Conservation (phyloP, 2,888 invertebrate species). For the Steinernema hermaphroditum region DNA sequence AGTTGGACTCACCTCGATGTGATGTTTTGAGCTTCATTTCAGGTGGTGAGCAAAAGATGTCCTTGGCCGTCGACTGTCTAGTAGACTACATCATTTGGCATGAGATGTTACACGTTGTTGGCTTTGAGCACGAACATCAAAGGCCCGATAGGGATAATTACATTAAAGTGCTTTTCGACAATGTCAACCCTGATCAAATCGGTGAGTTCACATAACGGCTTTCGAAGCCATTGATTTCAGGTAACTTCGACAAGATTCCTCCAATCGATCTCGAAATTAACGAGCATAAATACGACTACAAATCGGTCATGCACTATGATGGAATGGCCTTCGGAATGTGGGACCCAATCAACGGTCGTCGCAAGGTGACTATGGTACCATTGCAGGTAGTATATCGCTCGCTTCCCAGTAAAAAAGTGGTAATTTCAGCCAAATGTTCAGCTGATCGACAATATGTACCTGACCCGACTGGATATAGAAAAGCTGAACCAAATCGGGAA, state of each 20-base stretch:
- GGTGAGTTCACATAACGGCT: conserved; percentile 35
- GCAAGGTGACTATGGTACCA: conserved; percentile 4
- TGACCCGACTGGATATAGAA: conserved; percentile 47
- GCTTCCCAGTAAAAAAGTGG: too few relatives aligned
- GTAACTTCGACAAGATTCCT: conserved; percentile 53
- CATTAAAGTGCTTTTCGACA: conserved; percentile 47
- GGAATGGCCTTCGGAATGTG: neutral
- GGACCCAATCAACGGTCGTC: neutral
- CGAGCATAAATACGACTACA: conserved; percentile 50
- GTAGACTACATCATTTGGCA: conserved; percentile 59
- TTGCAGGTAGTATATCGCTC: too few relatives aligned
- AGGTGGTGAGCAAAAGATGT: conserved; percentile 45
- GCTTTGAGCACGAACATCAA: conserved; percentile 38
- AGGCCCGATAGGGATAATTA: conserved; percentile 33
- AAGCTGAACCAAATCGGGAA: conserved; percentile 50
- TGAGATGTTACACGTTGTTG: conserved; percentile 42
- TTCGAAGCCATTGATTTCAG: conserved; percentile 37
- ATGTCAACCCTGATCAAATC: conserved; percentile 51
- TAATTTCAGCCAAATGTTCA: conserved; percentile 38
- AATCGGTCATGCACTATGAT: conserved; percentile 24
- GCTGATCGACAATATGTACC: conserved; percentile 50
- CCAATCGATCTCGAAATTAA: conserved; percentile 43
- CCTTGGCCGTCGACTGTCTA: conserved; percentile 52
- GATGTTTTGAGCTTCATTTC: neutral
- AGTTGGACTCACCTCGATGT: conserved; percentile 34